These are phyloP conservation scores for Polydrusus pterygomalis DNA, from an alignment of 2,888 invertebrate species.

Conservation along the genomic window DNA sequence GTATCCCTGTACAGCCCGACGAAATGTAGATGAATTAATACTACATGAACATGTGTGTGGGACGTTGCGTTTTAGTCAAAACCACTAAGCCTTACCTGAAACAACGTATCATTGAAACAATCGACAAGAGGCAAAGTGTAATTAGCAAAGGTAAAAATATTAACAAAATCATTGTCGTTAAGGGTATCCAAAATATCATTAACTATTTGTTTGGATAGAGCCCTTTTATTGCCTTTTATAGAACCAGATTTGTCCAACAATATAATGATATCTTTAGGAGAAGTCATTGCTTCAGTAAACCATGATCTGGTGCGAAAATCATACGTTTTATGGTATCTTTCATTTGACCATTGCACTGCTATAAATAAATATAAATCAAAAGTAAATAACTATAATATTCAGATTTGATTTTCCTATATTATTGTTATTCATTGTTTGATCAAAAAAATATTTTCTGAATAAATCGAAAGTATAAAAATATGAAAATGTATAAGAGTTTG, in stretches of 20 bases:
- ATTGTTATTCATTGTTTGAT: too few relatives aligned
- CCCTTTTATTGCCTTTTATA: constrained; percentile 79
- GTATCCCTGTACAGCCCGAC: too few relatives aligned
- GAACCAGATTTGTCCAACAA: constrained; percentile 81
- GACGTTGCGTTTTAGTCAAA: too few relatives aligned
- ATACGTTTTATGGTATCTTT: constrained; percentile 80
- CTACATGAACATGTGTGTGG: too few relatives aligned
- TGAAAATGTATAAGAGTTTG: too few relatives aligned
- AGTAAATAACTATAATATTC: too few relatives aligned
- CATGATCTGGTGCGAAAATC: constrained; percentile 95
- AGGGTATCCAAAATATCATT: constrained; percentile 95
- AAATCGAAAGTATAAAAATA: too few relatives aligned
- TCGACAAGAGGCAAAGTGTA: constrained; percentile 86
- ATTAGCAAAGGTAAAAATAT: constrained; percentile 93
- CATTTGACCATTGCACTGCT: constrained; percentile 82
- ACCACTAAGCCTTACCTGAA: constrained; percentile 79
- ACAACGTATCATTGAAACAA: constrained; percentile 86
- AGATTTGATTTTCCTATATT: too few relatives aligned
- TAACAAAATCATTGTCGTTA: constrained; percentile 98
- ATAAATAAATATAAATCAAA: constrained; percentile 46
- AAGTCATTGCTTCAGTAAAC: constrained; percentile 98
- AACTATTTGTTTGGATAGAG: constrained; percentile 91
- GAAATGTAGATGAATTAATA: too few relatives aligned
- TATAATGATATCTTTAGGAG: constrained; percentile 93
- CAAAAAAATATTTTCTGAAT: too few relatives aligned